Evolutionary conservation across 1,140 invertebrate genomes (phyloP).

Genomic region (Halictus rubicundus): DNA sequence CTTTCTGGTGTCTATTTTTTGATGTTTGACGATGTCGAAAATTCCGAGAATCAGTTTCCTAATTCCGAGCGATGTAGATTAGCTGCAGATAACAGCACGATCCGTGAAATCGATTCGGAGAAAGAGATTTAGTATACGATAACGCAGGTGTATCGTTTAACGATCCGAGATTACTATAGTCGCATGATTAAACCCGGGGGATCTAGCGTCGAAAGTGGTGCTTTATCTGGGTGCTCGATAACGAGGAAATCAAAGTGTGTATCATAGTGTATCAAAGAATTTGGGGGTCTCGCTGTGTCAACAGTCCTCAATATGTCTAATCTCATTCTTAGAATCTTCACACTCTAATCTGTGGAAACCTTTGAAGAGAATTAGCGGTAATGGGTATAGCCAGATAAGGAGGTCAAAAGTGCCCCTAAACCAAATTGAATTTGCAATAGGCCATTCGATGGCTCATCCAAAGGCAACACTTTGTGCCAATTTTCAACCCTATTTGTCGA

Average conservation of each 20-base stretch:
- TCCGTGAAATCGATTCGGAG: background rate
- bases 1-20: too few species aligned
- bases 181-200: background rate
- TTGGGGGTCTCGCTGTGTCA: background rate
- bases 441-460: too few species aligned
- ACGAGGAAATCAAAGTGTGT: background rate
- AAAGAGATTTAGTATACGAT: background rate
- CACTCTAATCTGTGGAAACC: too few species aligned
- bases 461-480: too few species aligned
- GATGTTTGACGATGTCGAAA: background rate
- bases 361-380: too few species aligned
- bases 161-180: background rate
- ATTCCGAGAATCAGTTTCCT: background rate
- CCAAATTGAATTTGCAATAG: too few species aligned
- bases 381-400: too few species aligned
- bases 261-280: background rate
- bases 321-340: background rate
- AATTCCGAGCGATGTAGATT: background rate
- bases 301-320: background rate
- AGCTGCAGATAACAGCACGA: background rate
- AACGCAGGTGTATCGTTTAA: background rate
- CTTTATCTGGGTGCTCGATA: background rate
- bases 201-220: background rate
- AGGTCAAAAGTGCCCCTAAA: too few species aligned
- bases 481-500: too few species aligned